phyloP scores from a whole-genome alignment of 2,888 invertebrate genomes.

The Eupsilia transversa region DNA sequence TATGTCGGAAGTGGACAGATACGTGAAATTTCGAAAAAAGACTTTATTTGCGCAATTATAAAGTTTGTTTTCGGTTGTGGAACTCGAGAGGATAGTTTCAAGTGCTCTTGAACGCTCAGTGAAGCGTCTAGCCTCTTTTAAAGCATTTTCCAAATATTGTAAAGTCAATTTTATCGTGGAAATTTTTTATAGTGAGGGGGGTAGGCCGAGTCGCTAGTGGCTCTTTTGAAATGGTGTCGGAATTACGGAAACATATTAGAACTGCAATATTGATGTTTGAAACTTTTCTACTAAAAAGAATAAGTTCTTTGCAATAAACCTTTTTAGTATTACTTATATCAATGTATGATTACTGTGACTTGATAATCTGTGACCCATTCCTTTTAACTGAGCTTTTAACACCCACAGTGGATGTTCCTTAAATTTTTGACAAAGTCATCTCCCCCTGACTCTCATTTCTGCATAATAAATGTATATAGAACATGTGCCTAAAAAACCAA shows the following conservation, averaged over 20 bases:
- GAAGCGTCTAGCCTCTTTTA: slow-evolving; percentile 53
- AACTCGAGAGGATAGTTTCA: slow-evolving; percentile 30
- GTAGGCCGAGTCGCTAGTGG: background rate
- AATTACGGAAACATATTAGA: background rate
- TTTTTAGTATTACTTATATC: too few species aligned
- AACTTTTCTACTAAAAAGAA: too few species aligned
- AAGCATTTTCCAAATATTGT: slow-evolving; percentile 65
- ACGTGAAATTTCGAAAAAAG: background rate
- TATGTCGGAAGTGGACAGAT: background rate
- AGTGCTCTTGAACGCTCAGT: slow-evolving; percentile 52
- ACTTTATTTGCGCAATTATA: fast-evolving
- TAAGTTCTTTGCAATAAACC: too few species aligned
- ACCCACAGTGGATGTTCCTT: too few species aligned
- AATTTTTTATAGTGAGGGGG: slow-evolving; percentile 18
- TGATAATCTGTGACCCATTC: too few species aligned
- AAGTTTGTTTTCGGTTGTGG: slow-evolving; percentile 16
- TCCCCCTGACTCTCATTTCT: too few species aligned
- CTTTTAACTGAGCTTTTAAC: too few species aligned
- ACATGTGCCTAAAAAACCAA: too few species aligned
- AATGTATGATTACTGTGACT: too few species aligned
- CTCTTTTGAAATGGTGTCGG: background rate
- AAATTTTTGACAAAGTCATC: too few species aligned
- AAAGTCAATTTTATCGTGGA: slow-evolving; percentile 54
- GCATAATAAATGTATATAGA: too few species aligned
- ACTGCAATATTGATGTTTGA: background rate